Percentiles rank a stretch among this genome's conserved stretches.
Conservation (phyloP, 2,113 vertebrate species). For the Hydropotes inermis region DNA sequence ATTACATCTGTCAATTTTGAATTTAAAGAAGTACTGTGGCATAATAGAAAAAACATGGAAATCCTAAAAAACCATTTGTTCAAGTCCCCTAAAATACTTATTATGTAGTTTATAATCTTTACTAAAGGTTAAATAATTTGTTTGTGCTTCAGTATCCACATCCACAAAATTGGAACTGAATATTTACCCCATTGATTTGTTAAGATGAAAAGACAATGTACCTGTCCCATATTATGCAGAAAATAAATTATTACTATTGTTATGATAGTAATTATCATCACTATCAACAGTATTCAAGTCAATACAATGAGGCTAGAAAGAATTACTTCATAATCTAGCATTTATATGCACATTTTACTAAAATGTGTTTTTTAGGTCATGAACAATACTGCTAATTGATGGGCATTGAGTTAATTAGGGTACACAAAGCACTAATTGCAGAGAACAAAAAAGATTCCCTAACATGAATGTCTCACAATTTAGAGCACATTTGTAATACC, state of each 20-base stretch:
- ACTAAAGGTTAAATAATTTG: not conserved
- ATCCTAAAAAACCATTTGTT: not conserved
- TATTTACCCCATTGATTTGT: not conserved
- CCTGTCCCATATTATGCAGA: not conserved
- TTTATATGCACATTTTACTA: conserved; percentile 6
- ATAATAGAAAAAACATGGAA: not conserved
- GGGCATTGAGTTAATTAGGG: conserved; percentile 43
- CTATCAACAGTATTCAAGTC: not conserved
- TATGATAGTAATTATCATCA: not conserved
- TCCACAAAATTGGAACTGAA: not conserved
- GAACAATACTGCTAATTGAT: conserved; percentile 47
- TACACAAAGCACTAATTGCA: conserved; percentile 24
- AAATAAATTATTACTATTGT: not conserved
- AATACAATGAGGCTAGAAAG: not conserved
- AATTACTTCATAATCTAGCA: conserved; percentile 6
- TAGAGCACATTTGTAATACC: not conserved
- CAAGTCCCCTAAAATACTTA: not conserved
- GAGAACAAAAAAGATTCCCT: not conserved
- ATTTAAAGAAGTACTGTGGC: not conserved
- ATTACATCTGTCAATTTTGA: not conserved
- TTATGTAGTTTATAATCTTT: not conserved
- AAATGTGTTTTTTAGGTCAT: conserved; percentile 33
- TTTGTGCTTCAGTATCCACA: not conserved
- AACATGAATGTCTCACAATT: not conserved
- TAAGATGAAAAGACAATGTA: not conserved